Base-by-base conservation (phyloP, 2,113 vertebrate genomes). In the Python bivittatus region DNA sequence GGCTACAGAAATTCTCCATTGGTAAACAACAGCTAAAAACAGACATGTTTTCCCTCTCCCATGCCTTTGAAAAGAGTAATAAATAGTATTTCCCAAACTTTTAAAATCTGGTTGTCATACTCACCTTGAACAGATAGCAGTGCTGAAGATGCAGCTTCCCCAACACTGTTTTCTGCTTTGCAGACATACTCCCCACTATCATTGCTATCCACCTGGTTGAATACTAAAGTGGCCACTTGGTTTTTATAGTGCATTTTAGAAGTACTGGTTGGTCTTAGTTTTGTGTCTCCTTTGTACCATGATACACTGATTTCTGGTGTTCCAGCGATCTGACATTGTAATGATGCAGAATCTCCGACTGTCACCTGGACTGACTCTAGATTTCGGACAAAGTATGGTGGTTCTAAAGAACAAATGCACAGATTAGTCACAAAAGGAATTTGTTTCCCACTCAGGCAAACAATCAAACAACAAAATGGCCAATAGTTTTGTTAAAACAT, bases 241-340 rank as follows among this genome's bases (percentile, higher is more conserved):
- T 99, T 99, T 84, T 97, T 97, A 96, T 98, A 99, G 88, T 99
- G 98, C 96, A 99, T 97, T 97, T 97, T 99, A 90, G 98, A 99
- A 92, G 97, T 98, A 90, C 98, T 98, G 89, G 98, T 98, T 84
- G 99, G 99, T 89, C 99, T 97, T 84, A 99, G 97, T 94, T 99
- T 99, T n/a, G 99, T 99, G 88, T 99, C 99, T 0, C 98, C 99
- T 97, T 99, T 99, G 96, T 99, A 99, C 99, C 99, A 99, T 88
- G 99, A 98, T 95, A 99, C 98, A 94, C 98, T 99, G 94, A 99
- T 99, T 97, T 99, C 99, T 93, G 98, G 99, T 0, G 99, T 99
- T 87, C 99, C 99, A 0, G 97, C 98, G 38, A 99, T 98, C 96
- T 98, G 98, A 93, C 99, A 99, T 96, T 98, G 99, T 87, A 99